Evolutionary conservation across 2,888 invertebrate genomes (phyloP).

Genomic region (Phalera bucephala): DNA sequence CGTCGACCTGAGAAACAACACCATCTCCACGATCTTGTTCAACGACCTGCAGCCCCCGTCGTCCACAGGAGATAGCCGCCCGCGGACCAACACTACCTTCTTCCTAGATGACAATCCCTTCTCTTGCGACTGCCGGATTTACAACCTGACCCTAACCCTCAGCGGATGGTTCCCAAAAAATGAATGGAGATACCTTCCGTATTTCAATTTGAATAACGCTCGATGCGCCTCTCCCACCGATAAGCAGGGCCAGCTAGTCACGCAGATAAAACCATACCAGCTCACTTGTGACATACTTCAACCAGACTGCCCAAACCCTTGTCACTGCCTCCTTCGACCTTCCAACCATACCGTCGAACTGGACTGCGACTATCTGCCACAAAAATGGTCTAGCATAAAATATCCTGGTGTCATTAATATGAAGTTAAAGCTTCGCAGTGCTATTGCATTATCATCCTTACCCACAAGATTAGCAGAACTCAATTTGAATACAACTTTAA

Average conservation of each 20-base stretch:
- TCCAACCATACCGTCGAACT: background rate
- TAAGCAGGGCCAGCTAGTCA: conserved; percentile 3
- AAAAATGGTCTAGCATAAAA: background rate
- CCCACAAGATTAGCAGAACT: too few relatives aligned
- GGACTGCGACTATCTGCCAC: background rate
- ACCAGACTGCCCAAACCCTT: background rate
- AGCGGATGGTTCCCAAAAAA: background rate
- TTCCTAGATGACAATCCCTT: conserved; percentile 43
- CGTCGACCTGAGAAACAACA: conserved; percentile 37
- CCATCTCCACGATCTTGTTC: conserved; percentile 24
- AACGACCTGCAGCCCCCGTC: background rate
- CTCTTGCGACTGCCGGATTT: conserved; percentile 43
- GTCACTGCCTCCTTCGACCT: conserved; percentile 2
- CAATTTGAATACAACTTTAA: too few relatives aligned
- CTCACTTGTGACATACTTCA: conserved; percentile 7
- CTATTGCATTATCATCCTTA: too few relatives aligned
- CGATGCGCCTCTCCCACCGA: conserved; percentile 10
- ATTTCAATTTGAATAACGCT: conserved; percentile 5
- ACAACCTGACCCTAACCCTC: conserved; percentile 15
- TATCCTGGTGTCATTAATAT: too few relatives aligned
- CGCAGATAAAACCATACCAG: background rate
- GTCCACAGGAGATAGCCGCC: background rate
- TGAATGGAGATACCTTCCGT: conserved; percentile 5
- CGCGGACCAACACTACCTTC: conserved; percentile 8
- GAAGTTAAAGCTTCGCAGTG: too few relatives aligned